Evolutionary conservation across 2,888 invertebrate species (phyloP), one percentile per base, ranked within the genome.

Genomic region (Caenorhabditis panamensis): DNA sequence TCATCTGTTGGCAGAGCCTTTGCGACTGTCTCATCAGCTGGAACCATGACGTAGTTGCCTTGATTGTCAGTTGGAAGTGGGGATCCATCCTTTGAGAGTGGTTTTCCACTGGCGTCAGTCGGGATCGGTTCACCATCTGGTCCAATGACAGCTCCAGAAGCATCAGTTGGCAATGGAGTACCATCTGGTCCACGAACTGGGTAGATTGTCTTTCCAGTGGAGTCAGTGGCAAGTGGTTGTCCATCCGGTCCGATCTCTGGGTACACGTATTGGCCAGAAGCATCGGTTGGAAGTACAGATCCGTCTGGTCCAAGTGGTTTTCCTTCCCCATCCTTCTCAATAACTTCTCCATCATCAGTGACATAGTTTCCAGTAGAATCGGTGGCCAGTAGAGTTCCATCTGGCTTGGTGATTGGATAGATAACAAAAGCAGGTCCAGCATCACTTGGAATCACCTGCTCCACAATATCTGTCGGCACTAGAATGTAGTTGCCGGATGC

Each of bases 341-440:
- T 69, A n/a, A 82, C 58, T 11, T 68, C 16, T 11, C 87, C 87
- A 18, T 79, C 64, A 20, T 22, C 51, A 8, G 71, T 80, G 54
- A 87, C 26, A 53, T 68, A 85, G 9, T 18, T 44, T 6, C 86
- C 87, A 11, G 73, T 76, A 3, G 78, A 64, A 62, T 88, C 88
- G 11, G 87, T 87, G 3, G 66, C 63, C 2, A 83, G 67, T 20
- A 53, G 75, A 26, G 64, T 61, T 47, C 83, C 83, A 49, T 83
- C 83, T 8, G 78, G 80, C 11, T 67, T 49, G 0, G 47, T 53
- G 26, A 83, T 58, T 13, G 83, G 83, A 31, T 71, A 49, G 18
- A 83, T 69, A 5, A 69, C 53, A 13, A 73, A 63, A 16, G 61
- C 75, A 41, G 69, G 20, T 9, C 58, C 71, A 31, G 80, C 83